phyloP scores from a whole-genome alignment of 2,113 vertebrate genomes.

The Solea senegalensis region DNA sequence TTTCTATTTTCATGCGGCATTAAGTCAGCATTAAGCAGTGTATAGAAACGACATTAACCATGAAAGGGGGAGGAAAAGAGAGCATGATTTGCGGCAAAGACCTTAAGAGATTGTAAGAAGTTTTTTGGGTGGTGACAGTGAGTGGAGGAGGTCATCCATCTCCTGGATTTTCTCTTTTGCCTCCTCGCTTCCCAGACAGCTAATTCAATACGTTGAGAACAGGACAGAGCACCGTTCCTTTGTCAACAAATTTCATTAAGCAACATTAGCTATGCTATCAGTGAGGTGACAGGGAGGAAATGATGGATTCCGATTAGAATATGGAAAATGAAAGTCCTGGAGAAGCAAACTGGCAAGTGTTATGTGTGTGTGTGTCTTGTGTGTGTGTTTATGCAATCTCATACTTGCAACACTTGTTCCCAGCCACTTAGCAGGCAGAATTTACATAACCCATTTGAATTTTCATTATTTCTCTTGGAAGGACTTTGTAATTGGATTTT shows the following conservation, averaged over 20 bases:
- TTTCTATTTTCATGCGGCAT: conserved; percentile 58
- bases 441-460: conserved; percentile 74
- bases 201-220: conserved; percentile 65
- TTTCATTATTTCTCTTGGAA: conserved; percentile 69
- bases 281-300: conserved; percentile 63
- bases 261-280: conserved; percentile 68
- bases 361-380: conserved; percentile 15
- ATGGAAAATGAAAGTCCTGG: conserved; percentile 60
- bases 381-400: conserved; percentile 37
- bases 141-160: conserved; percentile 55
- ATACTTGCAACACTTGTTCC: conserved; percentile 54
- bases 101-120: conserved; percentile 29
- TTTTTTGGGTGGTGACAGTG: conserved; percentile 43
- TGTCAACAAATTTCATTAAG: conserved; percentile 75
- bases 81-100: not conserved
- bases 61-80: not conserved
- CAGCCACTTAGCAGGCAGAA: conserved; percentile 62
- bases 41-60: conserved; percentile 49
- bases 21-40: conserved; percentile 51
- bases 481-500: conserved; percentile 67
- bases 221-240: conserved; percentile 49
- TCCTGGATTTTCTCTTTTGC: conserved; percentile 33
- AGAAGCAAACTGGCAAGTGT: conserved; percentile 35
- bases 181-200: conserved; percentile 44
- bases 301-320: conserved; percentile 71